phyloP scores from a whole-genome alignment of 2,113 vertebrate genomes.

The Hypocryptadius cinnamomeus region DNA sequence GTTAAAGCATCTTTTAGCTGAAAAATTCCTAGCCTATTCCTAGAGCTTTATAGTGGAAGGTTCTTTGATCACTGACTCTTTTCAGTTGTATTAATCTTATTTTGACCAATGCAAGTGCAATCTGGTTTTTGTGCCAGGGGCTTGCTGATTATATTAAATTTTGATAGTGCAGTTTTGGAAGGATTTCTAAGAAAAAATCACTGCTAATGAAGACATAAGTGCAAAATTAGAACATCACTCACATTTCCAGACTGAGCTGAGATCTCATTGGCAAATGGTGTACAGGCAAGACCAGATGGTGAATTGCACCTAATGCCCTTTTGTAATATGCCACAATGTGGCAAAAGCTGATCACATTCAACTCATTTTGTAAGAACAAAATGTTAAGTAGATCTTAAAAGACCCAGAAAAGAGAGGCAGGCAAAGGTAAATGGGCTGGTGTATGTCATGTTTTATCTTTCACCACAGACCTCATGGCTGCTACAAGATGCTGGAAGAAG shows the following conservation, averaged over 20 bases:
- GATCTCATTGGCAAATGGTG: background rate
- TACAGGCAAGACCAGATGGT: background rate
- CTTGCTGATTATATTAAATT: background rate
- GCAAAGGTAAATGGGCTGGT: background rate
- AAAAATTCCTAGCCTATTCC: background rate
- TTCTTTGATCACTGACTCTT: background rate
- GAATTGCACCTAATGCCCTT: background rate
- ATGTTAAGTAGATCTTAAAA: background rate
- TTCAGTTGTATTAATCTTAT: background rate
- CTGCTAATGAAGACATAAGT: background rate
- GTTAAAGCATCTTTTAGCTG: background rate
- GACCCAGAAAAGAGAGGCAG: background rate
- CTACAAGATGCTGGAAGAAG: background rate
- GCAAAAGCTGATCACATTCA: background rate
- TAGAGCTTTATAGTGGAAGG: background rate
- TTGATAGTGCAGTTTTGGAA: background rate
- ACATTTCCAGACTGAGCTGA: background rate
- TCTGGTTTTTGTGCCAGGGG: background rate
- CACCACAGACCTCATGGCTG: background rate
- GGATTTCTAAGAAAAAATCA: background rate
- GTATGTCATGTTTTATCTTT: background rate
- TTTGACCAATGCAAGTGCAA: background rate
- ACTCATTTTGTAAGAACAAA: background rate
- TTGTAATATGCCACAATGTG: background rate
- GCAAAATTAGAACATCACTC: background rate